Percentiles rank a stretch among this genome's conserved stretches.
phyloP scores from a whole-genome alignment of 2,797 vertebrate species.

The Meriones psammophilus region DNA sequence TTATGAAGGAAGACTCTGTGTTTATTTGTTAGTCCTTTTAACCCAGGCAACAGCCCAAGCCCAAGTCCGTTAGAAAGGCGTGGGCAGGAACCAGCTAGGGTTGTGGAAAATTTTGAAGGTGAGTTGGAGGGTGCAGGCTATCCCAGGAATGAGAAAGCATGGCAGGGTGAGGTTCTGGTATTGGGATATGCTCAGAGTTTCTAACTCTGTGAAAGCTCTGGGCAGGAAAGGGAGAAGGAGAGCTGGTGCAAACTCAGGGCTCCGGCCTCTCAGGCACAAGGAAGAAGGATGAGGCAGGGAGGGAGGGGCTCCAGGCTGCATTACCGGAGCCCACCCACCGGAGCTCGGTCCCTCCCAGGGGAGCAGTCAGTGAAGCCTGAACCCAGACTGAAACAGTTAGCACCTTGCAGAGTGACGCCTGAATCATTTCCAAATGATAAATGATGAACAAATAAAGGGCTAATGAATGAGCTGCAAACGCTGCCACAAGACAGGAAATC shows the following conservation, averaged over 20 bases:
- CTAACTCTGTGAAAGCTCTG: background rate
- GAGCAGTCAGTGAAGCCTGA: background rate
- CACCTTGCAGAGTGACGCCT: background rate
- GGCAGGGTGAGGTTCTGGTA: conserved; percentile 32
- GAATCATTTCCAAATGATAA: background rate
- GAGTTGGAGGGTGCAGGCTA: conserved; percentile 78
- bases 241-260: background rate
- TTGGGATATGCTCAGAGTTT: conserved; percentile 9
- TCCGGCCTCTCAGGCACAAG: background rate
- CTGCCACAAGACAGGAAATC: background rate
- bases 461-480: background rate
- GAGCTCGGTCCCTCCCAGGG: background rate
- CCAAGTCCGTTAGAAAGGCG: conserved; percentile 66
- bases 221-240: background rate
- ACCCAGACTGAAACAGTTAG: background rate
- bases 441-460: background rate
- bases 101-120: conserved; percentile 86
- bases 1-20: conserved; percentile 74
- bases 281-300: background rate
- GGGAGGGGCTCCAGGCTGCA: background rate
- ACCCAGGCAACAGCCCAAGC: conserved; percentile 83
- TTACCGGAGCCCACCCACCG: background rate
- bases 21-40: conserved; percentile 80
- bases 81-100: conserved; percentile 73
- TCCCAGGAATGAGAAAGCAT: conserved; percentile 66